A percentile compares a stretch with the other conserved stretches of the same genome.
These are phyloP conservation scores for Steinernema khuongi DNA, from an alignment of 1,140 invertebrate genomes.

Conservation along the genomic window DNA sequence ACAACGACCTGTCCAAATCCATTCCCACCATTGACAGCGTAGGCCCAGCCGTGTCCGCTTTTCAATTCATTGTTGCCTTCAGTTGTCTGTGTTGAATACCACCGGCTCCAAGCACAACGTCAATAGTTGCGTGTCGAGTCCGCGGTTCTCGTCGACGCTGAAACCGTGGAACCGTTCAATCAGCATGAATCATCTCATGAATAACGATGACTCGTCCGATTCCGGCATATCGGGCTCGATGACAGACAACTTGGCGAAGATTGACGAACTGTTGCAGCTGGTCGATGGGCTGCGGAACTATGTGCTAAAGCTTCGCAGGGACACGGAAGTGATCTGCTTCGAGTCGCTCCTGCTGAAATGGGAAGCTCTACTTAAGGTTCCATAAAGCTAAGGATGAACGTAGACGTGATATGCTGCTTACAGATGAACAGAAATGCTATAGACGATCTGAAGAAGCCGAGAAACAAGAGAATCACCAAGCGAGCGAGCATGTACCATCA, in stretches of 20 bases:
- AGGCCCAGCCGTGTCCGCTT: too few species aligned
- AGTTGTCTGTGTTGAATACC: conserved; percentile 29
- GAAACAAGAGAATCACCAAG: conserved; percentile 15
- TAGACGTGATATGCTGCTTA: not conserved
- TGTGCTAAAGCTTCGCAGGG: conserved; percentile 11
- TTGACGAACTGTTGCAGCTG: conserved; percentile 24
- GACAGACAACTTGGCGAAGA: conserved; percentile 25
- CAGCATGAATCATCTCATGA: conserved; percentile 23
- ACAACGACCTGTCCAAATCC: conserved; percentile 49
- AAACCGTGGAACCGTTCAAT: conserved; percentile 8
- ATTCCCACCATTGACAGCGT: conserved; percentile 58
- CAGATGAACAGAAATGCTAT: conserved; percentile 1
- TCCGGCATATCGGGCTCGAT: conserved; percentile 21
- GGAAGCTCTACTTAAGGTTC: conserved; percentile 47
- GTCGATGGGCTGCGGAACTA: conserved; percentile 22
- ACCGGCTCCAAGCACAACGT: conserved; percentile 27
- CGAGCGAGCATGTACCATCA: conserved; percentile 24
- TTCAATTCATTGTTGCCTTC: conserved; percentile 18
- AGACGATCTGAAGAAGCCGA: not conserved
- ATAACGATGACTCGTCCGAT: conserved; percentile 15
- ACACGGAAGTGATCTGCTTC: conserved; percentile 40
- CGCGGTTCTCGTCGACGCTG: not conserved
- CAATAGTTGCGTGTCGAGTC: conserved; percentile 18
- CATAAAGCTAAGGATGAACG: not conserved
- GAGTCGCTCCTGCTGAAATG: conserved; percentile 49